Evolutionary conservation across 2,113 vertebrate genomes (phyloP), one percentile per base, ranked within the genome.

Genomic region (Benthochromis sp.): DNA sequence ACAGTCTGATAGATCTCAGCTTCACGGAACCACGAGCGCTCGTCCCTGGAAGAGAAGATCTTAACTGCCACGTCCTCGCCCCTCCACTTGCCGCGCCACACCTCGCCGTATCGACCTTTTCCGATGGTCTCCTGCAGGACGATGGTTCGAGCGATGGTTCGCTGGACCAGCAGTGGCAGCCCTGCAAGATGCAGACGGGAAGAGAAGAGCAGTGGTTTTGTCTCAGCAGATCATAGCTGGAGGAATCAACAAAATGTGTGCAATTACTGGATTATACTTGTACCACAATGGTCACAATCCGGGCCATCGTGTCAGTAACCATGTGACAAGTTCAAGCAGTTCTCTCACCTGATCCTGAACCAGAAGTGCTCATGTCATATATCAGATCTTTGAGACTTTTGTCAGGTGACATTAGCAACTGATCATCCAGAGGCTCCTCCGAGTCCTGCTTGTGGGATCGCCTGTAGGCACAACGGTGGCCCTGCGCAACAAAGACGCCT

Each of bases 51-150:
- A 83, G 98, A 99, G 95, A 99, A 99, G 95, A 99, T 99, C 94
- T 99, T 99, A 90, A 99, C 98, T 3, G 99, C 99, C 10, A 99
- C 99, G 0, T 99, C 99, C 91, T 99, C 98, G 8, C 98, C 99
- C 1, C 98, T 97, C 99, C 98, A 99, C n/a, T 97, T 98, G 29
- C 99, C 99, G 2, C 97, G 96, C 98, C 98, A 99, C 81, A 99
- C 98, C 88, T 99, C 99, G 0, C 98, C 99, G 13, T 98, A 99
- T 0, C 98, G 96, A 3, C 99, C 98, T 90, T 99, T 99, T 1
- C 98, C 98, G 0, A 99, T 97, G 1, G 96, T 97, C 83, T 99
- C 98, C 95, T 99, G 98, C 88, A 99, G 97, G n/a, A 99, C 96
- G 1, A 99, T 99, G 0, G 99, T 99, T 84, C 98, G 97, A 0